Evolutionary conservation across 2,797 vertebrate species (phyloP).

Genomic region (Takifugu rubripes): DNA sequence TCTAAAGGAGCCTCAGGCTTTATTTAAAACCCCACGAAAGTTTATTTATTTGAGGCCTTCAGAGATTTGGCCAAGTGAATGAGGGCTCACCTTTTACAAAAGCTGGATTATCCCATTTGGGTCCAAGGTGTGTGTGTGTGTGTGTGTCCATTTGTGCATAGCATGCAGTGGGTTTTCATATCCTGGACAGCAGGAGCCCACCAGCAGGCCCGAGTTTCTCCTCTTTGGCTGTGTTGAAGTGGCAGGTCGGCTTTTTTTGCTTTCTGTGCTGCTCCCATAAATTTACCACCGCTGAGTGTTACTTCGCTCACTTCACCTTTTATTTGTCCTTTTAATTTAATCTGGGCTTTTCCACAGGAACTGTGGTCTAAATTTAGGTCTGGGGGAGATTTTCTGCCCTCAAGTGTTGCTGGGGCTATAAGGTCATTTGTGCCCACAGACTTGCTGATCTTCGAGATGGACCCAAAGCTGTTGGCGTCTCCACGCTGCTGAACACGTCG

Average conservation of each 20-base stretch:
- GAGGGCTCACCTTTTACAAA: conserved; percentile 40
- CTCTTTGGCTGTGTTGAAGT: too few relatives aligned
- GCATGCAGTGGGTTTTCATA: conserved; percentile 10
- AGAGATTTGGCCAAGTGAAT: conserved; percentile 32
- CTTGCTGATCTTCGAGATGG: background rate
- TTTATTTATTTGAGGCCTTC: conserved; percentile 66
- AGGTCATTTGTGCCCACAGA: background rate
- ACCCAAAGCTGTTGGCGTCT: background rate
- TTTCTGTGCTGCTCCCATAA: too few relatives aligned
- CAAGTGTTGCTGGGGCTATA: too few relatives aligned
- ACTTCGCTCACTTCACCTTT: too few relatives aligned
- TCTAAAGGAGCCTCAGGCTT: conserved; percentile 46
- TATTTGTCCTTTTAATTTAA: too few relatives aligned
- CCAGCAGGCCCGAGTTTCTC: conserved; percentile 8
- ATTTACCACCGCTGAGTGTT: too few relatives aligned
- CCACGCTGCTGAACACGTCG: too few relatives aligned
- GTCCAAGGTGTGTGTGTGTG: conserved; percentile 7
- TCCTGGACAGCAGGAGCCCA: conserved; percentile 23
- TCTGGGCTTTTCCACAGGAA: too few relatives aligned
- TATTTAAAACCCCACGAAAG: conserved; percentile 63
- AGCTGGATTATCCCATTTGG: conserved; percentile 37
- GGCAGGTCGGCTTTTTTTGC: too few relatives aligned
- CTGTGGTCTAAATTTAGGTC: too few relatives aligned
- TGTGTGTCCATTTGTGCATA: conserved; percentile 1
- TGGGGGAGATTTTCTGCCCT: too few relatives aligned